A percentile compares a stretch with the other conserved stretches of the same genome.
These are phyloP conservation scores for Psilanteris sp. DNA, from an alignment of 1,140 invertebrate species.

Conservation along the genomic window DNA sequence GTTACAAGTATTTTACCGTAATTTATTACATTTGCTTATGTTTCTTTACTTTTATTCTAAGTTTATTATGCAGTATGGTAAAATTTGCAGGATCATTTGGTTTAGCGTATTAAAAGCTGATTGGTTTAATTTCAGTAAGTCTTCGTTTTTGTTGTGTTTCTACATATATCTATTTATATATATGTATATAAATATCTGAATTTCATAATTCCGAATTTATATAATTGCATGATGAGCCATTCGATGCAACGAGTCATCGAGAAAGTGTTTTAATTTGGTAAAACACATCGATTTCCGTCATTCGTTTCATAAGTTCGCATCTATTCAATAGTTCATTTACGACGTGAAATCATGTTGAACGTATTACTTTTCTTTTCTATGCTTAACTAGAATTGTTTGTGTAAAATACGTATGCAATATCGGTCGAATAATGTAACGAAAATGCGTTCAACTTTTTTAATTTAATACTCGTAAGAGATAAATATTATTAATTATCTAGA, in stretches of 20 bases:
- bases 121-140: too few relatives aligned
- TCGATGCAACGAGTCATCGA: slow-evolving; percentile 34
- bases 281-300: slow-evolving; percentile 35
- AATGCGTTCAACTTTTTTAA: too few relatives aligned
- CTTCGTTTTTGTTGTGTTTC: too few relatives aligned
- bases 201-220: slow-evolving; percentile 14
- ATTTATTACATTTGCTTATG: too few relatives aligned
- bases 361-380: background rate
- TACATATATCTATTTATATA: background rate
- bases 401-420: background rate
- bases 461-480: too few relatives aligned
- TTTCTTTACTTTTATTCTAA: too few relatives aligned
- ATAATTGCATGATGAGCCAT: slow-evolving; percentile 10
- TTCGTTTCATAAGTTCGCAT: slow-evolving; percentile 28
- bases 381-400: background rate
- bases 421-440: too few relatives aligned
- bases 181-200: background rate
- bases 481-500: too few relatives aligned
- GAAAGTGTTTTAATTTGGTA: slow-evolving; percentile 37
- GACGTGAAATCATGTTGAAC: background rate
- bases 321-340: slow-evolving; percentile 3
- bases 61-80: too few relatives aligned
- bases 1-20: too few relatives aligned
- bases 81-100: too few relatives aligned
- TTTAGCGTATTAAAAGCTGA: too few relatives aligned